These are phyloP conservation scores for Tryphoninae sp. DNA, from an alignment of 2,888 invertebrate genomes.

Conservation along the genomic window DNA sequence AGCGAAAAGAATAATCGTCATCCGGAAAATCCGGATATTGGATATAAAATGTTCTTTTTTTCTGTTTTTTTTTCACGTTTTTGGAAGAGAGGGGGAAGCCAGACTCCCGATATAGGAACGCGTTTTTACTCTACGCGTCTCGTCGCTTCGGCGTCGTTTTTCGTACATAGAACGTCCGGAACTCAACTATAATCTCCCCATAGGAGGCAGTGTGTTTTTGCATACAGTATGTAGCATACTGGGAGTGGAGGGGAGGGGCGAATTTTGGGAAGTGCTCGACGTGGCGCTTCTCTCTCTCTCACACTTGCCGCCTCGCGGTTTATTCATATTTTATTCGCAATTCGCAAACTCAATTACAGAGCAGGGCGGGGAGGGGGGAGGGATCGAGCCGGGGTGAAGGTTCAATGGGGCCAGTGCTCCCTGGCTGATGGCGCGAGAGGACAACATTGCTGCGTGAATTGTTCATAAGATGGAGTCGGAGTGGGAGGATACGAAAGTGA, in stretches of 20 bases:
- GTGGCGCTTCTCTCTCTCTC: conserved; percentile 37
- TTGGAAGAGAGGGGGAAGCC: not conserved
- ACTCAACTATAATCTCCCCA: conserved; percentile 31
- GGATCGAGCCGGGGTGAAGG: conserved; percentile 21
- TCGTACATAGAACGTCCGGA: conserved; percentile 18
- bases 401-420: conserved; percentile 45
- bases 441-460: conserved; percentile 65
- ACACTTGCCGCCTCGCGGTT: conserved; percentile 46
- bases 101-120: not conserved
- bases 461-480: conserved; percentile 64
- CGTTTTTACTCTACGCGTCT: conserved; percentile 22
- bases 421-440: conserved; percentile 57
- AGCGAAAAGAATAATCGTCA: not conserved
- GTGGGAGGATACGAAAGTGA: conserved; percentile 41
- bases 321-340: conserved; percentile 68
- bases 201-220: conserved; percentile 15
- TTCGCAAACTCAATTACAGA: conserved; percentile 69
- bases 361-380: conserved; percentile 26
- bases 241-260: not conserved
- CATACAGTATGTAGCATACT: conserved; percentile 9
- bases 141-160: conserved; percentile 40
- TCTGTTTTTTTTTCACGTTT: not conserved
- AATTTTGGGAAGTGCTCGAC: conserved; percentile 51
- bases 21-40: not conserved
- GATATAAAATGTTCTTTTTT: not conserved